Conservation (phyloP, 1,140 invertebrate genomes). For the Zaprionus taronus region DNA sequence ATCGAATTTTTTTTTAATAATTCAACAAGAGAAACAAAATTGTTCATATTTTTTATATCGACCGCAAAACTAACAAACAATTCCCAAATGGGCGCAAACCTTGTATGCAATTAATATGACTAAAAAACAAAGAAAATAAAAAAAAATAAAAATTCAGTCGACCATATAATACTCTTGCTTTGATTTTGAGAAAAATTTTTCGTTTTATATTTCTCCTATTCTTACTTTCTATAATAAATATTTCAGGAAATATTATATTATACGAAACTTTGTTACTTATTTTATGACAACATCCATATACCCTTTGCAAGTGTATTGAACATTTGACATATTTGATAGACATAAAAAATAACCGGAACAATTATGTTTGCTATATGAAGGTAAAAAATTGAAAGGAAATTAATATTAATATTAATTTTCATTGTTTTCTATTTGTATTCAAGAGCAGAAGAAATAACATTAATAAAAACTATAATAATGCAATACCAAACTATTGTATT, state of each 20-base stretch:
- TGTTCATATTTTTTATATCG: constrained; percentile 28
- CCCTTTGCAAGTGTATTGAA: constrained; percentile 1
- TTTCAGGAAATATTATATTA: neutral
- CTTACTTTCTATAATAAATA: neutral
- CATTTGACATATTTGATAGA: constrained; percentile 4
- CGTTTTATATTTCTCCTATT: neutral
- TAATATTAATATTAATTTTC: constrained; percentile 49
- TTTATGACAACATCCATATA: neutral
- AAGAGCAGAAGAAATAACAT: constrained; percentile 14
- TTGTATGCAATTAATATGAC: constrained; percentile 7
- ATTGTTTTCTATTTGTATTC: constrained; percentile 61
- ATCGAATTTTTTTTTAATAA: constrained; percentile 28
- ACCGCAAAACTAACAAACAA: constrained; percentile 44
- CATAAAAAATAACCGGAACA: constrained; percentile 11
- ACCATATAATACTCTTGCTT: constrained; percentile 1
- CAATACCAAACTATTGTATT: constrained; percentile 40
- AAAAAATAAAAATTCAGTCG: constrained; percentile 3
- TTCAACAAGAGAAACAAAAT: constrained; percentile 38
- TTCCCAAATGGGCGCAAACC: constrained; percentile 23
- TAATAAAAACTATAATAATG: constrained; percentile 31
- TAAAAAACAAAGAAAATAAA: constrained; percentile 14
- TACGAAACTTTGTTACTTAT: neutral
- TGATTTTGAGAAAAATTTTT: neutral
- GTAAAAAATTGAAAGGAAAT: constrained; percentile 10
- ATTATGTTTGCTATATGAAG: constrained; percentile 14